phyloP scores from a whole-genome alignment of 2,113 vertebrate genomes.

The Hydrochoerus hydrochaeris region DNA sequence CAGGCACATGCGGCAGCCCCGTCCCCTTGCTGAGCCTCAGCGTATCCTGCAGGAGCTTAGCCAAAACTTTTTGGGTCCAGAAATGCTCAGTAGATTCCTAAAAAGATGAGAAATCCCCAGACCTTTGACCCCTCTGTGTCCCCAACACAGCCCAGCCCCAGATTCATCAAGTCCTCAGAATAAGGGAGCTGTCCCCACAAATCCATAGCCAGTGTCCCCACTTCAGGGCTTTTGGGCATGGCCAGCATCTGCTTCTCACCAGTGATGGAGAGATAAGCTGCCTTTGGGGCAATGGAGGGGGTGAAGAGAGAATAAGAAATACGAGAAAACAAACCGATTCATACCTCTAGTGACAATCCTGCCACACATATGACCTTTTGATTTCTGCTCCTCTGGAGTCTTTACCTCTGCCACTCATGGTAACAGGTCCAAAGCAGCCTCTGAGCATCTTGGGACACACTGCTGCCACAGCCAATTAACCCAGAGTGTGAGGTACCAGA shows the following conservation, averaged over 20 bases:
- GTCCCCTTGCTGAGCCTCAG: accelerated
- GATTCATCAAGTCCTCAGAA: background rate
- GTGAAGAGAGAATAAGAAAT: background rate
- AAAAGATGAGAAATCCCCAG: background rate
- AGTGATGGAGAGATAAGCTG: background rate
- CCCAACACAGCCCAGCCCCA: background rate
- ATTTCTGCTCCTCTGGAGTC: background rate
- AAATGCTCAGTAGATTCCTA: background rate
- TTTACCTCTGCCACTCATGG: accelerated
- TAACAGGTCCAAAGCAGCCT: too few relatives aligned
- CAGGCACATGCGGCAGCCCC: background rate
- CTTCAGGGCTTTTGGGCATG: background rate
- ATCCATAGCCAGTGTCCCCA: background rate
- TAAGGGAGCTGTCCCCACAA: background rate
- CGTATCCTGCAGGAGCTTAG: background rate
- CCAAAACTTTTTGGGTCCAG: background rate
- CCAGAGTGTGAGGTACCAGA: background rate
- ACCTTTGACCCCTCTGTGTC: background rate
- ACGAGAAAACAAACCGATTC: background rate
- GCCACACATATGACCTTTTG: background rate
- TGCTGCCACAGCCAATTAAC: background rate
- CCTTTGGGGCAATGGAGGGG: background rate
- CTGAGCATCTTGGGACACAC: accelerated
- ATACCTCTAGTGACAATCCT: background rate
- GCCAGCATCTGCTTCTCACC: background rate